Evolutionary conservation across 2,113 vertebrate genomes (phyloP), one percentile per base, ranked within the genome.

Genomic region (Syngnathoides biaculeatus): DNA sequence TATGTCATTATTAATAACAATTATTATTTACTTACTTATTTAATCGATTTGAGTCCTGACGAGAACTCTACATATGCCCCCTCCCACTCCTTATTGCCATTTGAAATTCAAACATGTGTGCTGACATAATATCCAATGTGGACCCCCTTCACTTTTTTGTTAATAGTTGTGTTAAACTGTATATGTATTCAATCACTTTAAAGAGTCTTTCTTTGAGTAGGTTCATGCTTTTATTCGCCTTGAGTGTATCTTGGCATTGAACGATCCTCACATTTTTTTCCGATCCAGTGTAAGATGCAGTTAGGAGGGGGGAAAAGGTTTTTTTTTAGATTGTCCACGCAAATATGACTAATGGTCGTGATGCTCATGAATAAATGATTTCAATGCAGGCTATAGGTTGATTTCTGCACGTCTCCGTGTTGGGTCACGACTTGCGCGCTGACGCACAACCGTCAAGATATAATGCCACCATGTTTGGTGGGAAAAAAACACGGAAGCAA

Each of bases 401-500:
- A 58, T 38, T 35, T 8, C 38, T 5, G 12, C n/a, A 20, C 57
- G 30, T 59, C 57, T 39, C 57, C 57, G 13, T 40, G 22, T 62
- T 62, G 39, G 60, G 60, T 62, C 60, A 62, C 60, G 60, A 62
- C 40, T 42, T 42, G 60, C 60, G 24, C 60, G n/a, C 60, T 62
- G 60, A 62, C 38, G 38, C 39, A 43, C 58, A 39, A 38, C 19
- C 10, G 20, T 35, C 35, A 56, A 42, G 66, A 38, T 55, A 8
- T 64, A 60, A 60, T 77, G 47, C 68, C 71, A 74, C 58, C 57
- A 42, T 72, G 65, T 71, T 59, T 74, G 69, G 42, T 52, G 69
- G 71, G 74, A 24, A 52, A 24, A 52, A 63, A 82, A 78, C 42
- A 74, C 76, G 81, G 75, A 86, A 84, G 78, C 79, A 70, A 56